These are phyloP conservation scores for Lytechinus variegatus DNA, from an alignment of 35 echinoderm and acorn worm species.

Conservation along the genomic window DNA sequence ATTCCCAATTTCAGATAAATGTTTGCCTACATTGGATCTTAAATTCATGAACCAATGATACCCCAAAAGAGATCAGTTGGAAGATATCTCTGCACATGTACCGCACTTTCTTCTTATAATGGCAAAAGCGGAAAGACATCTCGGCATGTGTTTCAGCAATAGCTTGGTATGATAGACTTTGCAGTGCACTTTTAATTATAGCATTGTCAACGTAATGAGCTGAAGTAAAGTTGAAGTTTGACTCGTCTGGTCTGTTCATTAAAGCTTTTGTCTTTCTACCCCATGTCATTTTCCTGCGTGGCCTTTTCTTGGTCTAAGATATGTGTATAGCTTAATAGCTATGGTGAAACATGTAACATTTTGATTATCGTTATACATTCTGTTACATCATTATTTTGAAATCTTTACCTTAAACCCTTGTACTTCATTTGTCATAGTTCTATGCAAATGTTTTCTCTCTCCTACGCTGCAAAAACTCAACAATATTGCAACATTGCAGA, in stretches of 20 bases:
- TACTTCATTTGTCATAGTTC: no score
- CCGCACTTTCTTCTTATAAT: background rate
- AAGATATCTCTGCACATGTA: background rate
- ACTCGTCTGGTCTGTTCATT: background rate
- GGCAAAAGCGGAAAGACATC: background rate
- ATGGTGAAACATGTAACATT: no score
- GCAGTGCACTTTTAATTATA: slow-evolving; percentile 5
- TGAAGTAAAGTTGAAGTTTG: background rate
- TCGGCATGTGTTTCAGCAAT: background rate
- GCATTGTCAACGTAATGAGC: slow-evolving; percentile 17
- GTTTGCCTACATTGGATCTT: background rate
- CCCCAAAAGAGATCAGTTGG: background rate
- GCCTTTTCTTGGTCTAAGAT: background rate
- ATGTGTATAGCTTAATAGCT: no score
- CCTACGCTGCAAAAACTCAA: no score
- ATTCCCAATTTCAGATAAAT: no score
- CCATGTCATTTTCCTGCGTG: background rate
- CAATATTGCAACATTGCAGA: no score
- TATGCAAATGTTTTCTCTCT: no score
- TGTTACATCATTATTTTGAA: no score
- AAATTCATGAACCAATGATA: background rate
- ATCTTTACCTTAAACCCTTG: no score
- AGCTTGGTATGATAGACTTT: background rate
- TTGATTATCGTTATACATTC: no score
- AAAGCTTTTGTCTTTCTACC: background rate